Percentiles rank a stretch among this genome's conserved stretches.
Evolutionary conservation across 2,113 vertebrate genomes (phyloP).

Genomic region (Notothenia coriiceps): DNA sequence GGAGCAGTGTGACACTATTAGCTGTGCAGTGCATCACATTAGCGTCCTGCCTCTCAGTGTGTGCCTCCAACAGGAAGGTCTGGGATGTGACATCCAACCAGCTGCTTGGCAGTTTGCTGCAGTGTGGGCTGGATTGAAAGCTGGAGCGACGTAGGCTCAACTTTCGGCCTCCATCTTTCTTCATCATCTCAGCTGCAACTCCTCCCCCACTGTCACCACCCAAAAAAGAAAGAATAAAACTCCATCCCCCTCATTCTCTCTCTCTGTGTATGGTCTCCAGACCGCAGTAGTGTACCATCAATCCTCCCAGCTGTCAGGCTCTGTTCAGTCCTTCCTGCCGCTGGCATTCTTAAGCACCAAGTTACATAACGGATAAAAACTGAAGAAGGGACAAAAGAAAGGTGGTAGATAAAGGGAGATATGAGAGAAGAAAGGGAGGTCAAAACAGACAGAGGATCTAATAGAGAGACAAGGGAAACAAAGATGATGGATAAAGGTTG

Average conservation of each 20-base stretch:
- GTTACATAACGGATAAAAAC: conserved; percentile 57
- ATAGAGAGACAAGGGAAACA: not conserved
- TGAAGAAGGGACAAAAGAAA: conserved; percentile 33
- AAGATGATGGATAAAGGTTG: not conserved
- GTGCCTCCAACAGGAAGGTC: conserved; percentile 34
- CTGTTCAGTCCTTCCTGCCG: conserved; percentile 48
- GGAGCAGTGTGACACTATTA: conserved; percentile 34
- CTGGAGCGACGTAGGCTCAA: conserved; percentile 35
- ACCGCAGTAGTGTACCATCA: conserved; percentile 62
- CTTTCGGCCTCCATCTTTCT: conserved; percentile 53
- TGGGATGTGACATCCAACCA: conserved; percentile 50
- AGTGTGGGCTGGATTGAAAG: conserved; percentile 62
- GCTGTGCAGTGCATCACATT: conserved; percentile 45
- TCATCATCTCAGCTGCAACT: conserved; percentile 40
- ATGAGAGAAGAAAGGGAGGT: conserved; percentile 36
- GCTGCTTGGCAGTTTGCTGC: conserved; percentile 61
- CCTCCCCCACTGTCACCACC: conserved; percentile 34
- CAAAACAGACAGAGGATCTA: not conserved
- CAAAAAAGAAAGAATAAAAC: conserved; percentile 1
- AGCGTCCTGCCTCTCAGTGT: conserved; percentile 50
- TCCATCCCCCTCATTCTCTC: not conserved
- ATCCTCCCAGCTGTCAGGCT: conserved; percentile 67
- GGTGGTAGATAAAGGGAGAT: conserved; percentile 44
- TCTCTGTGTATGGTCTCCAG: conserved; percentile 58
- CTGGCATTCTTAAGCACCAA: conserved; percentile 58